phyloP scores from a whole-genome alignment of 2,113 vertebrate genomes.

The Murina feae region DNA sequence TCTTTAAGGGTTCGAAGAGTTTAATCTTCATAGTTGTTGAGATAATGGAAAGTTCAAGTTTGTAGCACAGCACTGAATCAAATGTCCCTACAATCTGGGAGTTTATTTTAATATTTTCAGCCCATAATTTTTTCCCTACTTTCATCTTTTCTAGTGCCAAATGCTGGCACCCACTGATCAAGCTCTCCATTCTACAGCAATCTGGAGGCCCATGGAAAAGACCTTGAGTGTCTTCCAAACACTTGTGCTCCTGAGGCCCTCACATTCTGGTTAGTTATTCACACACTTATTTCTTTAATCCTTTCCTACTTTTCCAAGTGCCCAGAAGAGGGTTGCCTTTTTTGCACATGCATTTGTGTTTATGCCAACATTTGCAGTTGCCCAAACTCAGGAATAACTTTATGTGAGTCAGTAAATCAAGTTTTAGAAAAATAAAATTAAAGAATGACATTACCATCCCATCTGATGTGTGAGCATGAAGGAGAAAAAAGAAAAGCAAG shows the following conservation, averaged over 20 bases:
- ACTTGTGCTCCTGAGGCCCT: not conserved
- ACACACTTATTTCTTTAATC: not conserved
- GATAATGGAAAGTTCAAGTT: not conserved
- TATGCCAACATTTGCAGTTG: not conserved
- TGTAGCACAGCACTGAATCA: not conserved
- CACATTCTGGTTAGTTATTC: not conserved
- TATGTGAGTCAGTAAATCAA: not conserved
- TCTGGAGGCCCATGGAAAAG: not conserved
- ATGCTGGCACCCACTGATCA: not conserved
- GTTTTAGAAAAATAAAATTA: constrained; percentile 61
- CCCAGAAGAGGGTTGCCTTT: not conserved
- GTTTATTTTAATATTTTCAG: not conserved
- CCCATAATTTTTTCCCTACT: not conserved
- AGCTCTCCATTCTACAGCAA: not conserved
- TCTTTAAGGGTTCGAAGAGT: not conserved
- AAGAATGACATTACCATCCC: constrained; percentile 92
- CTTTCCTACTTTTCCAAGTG: not conserved
- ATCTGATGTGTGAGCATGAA: constrained; percentile 90
- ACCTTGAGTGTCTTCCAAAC: not conserved
- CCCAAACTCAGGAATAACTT: not conserved
- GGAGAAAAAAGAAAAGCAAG: constrained; percentile 70
- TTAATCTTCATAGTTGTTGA: not conserved
- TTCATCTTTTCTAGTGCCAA: not conserved
- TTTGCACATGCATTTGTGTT: not conserved
- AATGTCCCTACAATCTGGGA: not conserved